Evolutionary conservation across 2,113 vertebrate genomes (phyloP).

Genomic region (Lanius ludovicianus): DNA sequence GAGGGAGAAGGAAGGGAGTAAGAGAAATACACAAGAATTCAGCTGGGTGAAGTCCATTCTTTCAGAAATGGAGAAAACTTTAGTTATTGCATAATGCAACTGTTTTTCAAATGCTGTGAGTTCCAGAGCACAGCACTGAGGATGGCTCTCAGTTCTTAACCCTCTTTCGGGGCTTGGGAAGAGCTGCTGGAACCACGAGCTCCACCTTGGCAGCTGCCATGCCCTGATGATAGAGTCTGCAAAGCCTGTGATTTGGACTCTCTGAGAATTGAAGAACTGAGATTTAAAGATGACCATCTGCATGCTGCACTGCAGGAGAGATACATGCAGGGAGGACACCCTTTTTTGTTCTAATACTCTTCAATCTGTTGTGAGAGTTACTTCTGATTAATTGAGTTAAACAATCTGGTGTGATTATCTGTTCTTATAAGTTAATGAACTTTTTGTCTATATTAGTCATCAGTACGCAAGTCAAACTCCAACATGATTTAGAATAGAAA

Average conservation of each 20-base stretch:
- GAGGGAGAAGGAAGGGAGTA: not conserved
- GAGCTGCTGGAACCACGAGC: not conserved
- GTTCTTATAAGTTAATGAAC: not conserved
- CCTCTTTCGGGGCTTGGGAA: not conserved
- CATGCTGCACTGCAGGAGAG: not conserved
- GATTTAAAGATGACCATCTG: conserved; percentile 16
- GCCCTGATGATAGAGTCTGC: not conserved
- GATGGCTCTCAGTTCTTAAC: not conserved
- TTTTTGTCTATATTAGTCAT: not conserved
- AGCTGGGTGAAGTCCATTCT: not conserved
- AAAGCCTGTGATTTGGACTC: not conserved
- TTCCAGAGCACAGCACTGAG: not conserved
- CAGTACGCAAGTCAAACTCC: not conserved
- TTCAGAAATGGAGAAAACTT: not conserved
- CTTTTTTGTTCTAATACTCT: conserved; percentile 30
- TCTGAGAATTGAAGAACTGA: not conserved
- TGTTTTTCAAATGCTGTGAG: not conserved
- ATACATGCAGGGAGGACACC: not conserved
- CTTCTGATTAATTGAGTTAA: conserved; percentile 39
- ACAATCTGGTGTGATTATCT: conserved; percentile 48
- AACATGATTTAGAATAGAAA: not conserved
- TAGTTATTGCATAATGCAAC: not conserved
- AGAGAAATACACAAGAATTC: not conserved
- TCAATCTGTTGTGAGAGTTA: conserved; percentile 30
- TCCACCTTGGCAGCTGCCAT: not conserved